These are phyloP conservation scores for Elegia similella DNA, from an alignment of 2,888 invertebrate genomes.

Conservation along the genomic window DNA sequence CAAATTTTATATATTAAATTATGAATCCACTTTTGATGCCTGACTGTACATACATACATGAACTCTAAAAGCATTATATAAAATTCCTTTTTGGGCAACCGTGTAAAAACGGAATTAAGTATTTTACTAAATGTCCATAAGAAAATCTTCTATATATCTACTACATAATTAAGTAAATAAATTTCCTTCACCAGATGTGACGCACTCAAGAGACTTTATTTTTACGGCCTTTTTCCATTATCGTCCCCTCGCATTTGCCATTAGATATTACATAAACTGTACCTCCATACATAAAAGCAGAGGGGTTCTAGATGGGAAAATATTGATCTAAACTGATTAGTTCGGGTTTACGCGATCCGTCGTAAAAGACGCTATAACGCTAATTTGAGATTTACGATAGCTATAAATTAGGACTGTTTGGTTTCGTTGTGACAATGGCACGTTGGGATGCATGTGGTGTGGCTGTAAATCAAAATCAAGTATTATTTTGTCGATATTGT, in stretches of 20 bases:
- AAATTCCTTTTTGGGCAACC: no score
- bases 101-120: no score
- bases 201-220: slow-evolving; percentile 13
- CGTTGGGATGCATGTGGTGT: not conserved
- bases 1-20: no score
- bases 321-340: slow-evolving; percentile 49
- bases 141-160: no score
- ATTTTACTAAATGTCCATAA: no score
- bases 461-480: slow-evolving; percentile 1
- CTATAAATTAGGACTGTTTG: slow-evolving; percentile 47
- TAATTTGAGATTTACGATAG: slow-evolving; percentile 52
- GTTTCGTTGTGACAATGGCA: slow-evolving; percentile 19
- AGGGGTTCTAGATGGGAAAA: slow-evolving; percentile 34
- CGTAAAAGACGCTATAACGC: slow-evolving; percentile 47
- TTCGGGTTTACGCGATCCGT: slow-evolving; percentile 44
- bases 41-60: no score
- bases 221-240: slow-evolving; percentile 20
- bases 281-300: slow-evolving; percentile 13
- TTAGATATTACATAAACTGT: slow-evolving; percentile 14
- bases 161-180: not conserved
- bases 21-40: no score
- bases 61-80: no score
- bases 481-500: no score
- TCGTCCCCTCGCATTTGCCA: slow-evolving; percentile 19
- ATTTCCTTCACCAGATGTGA: slow-evolving; percentile 7